These are phyloP conservation scores for Vimba vimba DNA, from an alignment of 2,113 vertebrate species.

Conservation along the genomic window DNA sequence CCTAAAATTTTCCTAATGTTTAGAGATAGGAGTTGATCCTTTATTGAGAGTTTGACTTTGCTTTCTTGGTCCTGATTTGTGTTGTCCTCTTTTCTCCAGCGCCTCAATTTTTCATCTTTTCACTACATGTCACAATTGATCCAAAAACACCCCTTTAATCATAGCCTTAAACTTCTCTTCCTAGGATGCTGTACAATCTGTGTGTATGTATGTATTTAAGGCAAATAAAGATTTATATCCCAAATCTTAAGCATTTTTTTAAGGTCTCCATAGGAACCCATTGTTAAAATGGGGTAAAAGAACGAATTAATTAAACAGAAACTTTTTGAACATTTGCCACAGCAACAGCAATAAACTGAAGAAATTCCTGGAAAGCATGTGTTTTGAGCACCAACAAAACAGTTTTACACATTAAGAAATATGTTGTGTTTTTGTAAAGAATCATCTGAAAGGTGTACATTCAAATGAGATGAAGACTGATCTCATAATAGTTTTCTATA, in stretches of 20 bases:
- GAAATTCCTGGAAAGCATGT: too few relatives aligned
- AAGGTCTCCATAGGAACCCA: too few relatives aligned
- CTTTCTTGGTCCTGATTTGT: constrained; percentile 26
- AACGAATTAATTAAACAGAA: too few relatives aligned
- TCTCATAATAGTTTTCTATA: too few relatives aligned
- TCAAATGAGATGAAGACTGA: too few relatives aligned
- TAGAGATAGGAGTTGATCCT: not conserved
- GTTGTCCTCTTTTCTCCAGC: not conserved
- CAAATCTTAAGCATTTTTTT: not conserved
- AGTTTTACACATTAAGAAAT: too few relatives aligned
- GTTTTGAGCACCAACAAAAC: too few relatives aligned
- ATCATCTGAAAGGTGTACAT: too few relatives aligned
- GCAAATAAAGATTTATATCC: not conserved
- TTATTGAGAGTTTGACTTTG: constrained; percentile 34
- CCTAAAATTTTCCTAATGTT: not conserved
- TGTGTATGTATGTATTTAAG: not conserved
- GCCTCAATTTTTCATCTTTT: not conserved
- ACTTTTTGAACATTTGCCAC: too few relatives aligned
- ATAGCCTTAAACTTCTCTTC: not conserved
- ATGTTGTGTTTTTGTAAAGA: too few relatives aligned
- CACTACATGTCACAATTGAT: not conserved
- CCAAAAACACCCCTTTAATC: constrained; percentile 6
- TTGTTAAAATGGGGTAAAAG: too few relatives aligned
- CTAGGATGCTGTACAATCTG: not conserved
- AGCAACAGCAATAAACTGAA: too few relatives aligned